phyloP scores from a whole-genome alignment of 2,888 invertebrate species.

The Bombylius discolor region DNA sequence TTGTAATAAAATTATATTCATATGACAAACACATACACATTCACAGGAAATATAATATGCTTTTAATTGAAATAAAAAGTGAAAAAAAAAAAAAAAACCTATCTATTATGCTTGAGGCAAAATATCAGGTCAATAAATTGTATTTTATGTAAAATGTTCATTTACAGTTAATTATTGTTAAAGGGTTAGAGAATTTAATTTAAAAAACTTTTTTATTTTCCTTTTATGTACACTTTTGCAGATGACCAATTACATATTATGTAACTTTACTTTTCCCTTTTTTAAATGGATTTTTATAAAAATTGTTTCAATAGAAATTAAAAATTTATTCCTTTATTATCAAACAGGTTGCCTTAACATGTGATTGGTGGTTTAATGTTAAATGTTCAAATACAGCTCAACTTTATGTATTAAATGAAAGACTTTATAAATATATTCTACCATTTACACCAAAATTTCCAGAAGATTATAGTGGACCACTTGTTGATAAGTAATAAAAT shows the following conservation, averaged over 20 bases:
- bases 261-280: neutral
- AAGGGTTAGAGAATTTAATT: too few relatives aligned
- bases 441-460: constrained; percentile 80
- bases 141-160: too few relatives aligned
- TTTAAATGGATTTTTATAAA: neutral
- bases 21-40: too few relatives aligned
- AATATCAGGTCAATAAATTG: too few relatives aligned
- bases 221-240: too few relatives aligned
- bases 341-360: constrained; percentile 59
- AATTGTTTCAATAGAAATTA: neutral
- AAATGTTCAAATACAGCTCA: constrained; percentile 72
- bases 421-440: constrained; percentile 76
- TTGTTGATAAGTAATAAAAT: constrained; percentile 60
- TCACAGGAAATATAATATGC: too few relatives aligned
- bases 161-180: too few relatives aligned
- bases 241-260: neutral
- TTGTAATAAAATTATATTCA: too few relatives aligned
- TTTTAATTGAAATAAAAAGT: too few relatives aligned
- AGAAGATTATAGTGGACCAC: constrained; percentile 77
- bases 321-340: neutral
- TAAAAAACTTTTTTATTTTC: too few relatives aligned
- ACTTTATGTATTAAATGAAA: constrained; percentile 75
- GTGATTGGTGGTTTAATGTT: constrained; percentile 91
- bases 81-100: too few relatives aligned
- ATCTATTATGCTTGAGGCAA: too few relatives aligned